phyloP scores from a whole-genome alignment of 1,140 invertebrate species.

The Procambarus virginalis region DNA sequence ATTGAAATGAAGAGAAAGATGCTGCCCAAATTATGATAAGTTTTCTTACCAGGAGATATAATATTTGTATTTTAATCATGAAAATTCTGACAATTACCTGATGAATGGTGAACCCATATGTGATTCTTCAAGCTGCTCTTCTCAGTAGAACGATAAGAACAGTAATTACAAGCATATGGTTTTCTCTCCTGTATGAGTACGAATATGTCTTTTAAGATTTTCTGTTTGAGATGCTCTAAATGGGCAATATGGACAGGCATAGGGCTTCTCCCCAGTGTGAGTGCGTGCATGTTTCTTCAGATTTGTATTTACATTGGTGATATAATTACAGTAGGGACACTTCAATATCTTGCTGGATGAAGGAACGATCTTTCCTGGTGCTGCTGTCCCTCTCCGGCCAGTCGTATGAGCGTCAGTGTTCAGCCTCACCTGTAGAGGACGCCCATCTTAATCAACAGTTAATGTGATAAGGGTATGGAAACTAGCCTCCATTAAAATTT shows the following conservation, averaged over 20 bases:
- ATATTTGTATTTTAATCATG: neutral
- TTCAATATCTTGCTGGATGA: slow-evolving; percentile 39
- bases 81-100: slow-evolving; percentile 9
- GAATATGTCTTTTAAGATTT: slow-evolving; percentile 53
- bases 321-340: slow-evolving; percentile 50
- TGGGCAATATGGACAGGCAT: slow-evolving; percentile 53
- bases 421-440: slow-evolving; percentile 58
- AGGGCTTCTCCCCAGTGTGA: slow-evolving; percentile 55
- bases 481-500: neutral
- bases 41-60: too few relatives aligned
- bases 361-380: slow-evolving; percentile 26
- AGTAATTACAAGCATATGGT: slow-evolving; percentile 46
- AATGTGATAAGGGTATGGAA: neutral
- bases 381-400: slow-evolving; percentile 25
- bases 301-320: slow-evolving; percentile 41
- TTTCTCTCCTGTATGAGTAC: slow-evolving; percentile 56
- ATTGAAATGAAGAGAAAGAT: too few relatives aligned
- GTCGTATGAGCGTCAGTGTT: slow-evolving; percentile 41
- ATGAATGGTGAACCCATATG: slow-evolving; percentile 47
- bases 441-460: slow-evolving; percentile 48
- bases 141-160: slow-evolving; percentile 51
- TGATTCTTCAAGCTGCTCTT: slow-evolving; percentile 56
- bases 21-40: too few relatives aligned
- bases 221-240: slow-evolving; percentile 59
- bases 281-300: slow-evolving; percentile 55